Percentiles rank a stretch among this genome's conserved stretches.
Conservation (phyloP, 2,113 vertebrate genomes). For the Rhinoderma darwinii region DNA sequence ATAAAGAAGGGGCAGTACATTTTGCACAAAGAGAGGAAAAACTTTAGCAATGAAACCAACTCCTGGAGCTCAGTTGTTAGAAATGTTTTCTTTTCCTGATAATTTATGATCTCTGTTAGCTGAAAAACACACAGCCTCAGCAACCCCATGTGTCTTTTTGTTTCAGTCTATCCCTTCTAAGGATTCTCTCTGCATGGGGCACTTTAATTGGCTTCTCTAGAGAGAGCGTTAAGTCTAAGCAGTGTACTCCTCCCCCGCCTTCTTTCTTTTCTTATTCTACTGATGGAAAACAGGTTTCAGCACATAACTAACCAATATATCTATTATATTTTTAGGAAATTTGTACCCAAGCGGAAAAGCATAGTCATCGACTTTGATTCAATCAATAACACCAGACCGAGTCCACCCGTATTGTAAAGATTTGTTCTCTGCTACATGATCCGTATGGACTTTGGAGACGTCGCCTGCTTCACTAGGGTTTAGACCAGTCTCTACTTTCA, state of each 20-base stretch:
- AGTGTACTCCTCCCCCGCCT: constrained; percentile 17
- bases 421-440: constrained; percentile 50
- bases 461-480: not conserved
- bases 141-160: constrained; percentile 68
- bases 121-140: constrained; percentile 62
- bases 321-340: constrained; percentile 74
- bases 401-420: constrained; percentile 71
- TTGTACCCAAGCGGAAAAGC: constrained; percentile 80
- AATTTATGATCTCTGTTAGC: constrained; percentile 70
- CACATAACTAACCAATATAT: constrained; percentile 54
- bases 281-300: constrained; percentile 56
- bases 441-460: not conserved
- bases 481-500: not conserved
- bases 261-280: not conserved
- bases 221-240: constrained; percentile 69
- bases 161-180: constrained; percentile 68
- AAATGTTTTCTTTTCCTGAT: constrained; percentile 70
- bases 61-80: constrained; percentile 68
- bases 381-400: constrained; percentile 74
- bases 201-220: constrained; percentile 75
- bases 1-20: constrained; percentile 63
- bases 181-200: constrained; percentile 69
- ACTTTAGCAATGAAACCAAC: constrained; percentile 61
- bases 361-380: constrained; percentile 87
- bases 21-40: constrained; percentile 56